Percentiles rank a stretch among this genome's conserved stretches.
Conservation (phyloP, 2,888 invertebrate genomes). For the Electrophaes corylata region DNA sequence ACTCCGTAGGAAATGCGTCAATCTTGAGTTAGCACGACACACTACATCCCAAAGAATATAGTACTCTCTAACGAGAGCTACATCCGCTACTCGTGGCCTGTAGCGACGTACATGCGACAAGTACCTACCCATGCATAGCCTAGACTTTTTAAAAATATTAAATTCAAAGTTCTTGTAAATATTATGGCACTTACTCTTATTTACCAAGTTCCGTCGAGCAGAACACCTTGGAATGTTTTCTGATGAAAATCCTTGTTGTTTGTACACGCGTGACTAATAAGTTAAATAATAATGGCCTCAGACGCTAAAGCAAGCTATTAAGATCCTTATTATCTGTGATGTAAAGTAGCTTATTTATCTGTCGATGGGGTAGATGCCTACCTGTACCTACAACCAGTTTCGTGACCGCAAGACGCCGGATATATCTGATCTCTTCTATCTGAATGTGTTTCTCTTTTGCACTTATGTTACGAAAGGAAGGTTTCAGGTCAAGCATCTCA, state of each 20-base stretch:
- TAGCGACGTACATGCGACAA: too few species aligned
- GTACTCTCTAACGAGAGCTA: too few species aligned
- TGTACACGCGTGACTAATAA: slow-evolving; percentile 25
- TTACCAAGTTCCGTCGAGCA: background rate
- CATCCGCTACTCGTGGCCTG: too few species aligned
- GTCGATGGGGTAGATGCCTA: slow-evolving; percentile 30
- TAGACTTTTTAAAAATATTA: too few species aligned
- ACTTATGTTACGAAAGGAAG: slow-evolving; percentile 53
- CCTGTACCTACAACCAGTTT: slow-evolving; percentile 69
- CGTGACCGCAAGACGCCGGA: slow-evolving; percentile 63
- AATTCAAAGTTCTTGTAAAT: too few species aligned
- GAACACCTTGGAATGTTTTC: slow-evolving; percentile 29
- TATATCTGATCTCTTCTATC: slow-evolving; percentile 44
- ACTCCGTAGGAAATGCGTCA: too few species aligned
- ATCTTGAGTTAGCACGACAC: too few species aligned
- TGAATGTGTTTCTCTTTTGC: slow-evolving; percentile 47
- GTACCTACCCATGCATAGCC: too few species aligned
- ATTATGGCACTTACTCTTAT: background rate
- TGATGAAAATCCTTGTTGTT: slow-evolving; percentile 41
- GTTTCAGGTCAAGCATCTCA: slow-evolving; percentile 67
- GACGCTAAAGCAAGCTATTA: slow-evolving; percentile 34
- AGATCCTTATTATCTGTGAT: slow-evolving; percentile 43
- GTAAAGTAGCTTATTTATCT: slow-evolving; percentile 22
- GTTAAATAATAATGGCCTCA: slow-evolving; percentile 31
- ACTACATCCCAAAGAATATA: too few species aligned